These are phyloP conservation scores for Mastigias papua DNA, from an alignment of 30 jellyfish, hydroid and myxozoan species.

Conservation along the genomic window DNA sequence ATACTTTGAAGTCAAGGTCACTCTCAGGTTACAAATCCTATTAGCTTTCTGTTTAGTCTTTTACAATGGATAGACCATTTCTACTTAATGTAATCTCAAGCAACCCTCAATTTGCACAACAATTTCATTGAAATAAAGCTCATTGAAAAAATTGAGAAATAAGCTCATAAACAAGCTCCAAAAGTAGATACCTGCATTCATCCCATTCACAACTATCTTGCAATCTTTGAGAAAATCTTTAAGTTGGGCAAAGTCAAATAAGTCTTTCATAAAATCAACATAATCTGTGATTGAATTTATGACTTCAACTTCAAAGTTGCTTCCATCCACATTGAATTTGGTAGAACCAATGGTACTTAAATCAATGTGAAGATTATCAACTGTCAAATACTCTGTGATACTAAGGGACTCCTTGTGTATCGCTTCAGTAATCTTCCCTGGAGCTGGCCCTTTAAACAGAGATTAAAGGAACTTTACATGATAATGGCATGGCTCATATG, in stretches of 20 bases:
- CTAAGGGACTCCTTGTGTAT: constrained; percentile 59
- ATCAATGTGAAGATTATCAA: constrained; percentile 61
- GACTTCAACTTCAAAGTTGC: constrained; percentile 71
- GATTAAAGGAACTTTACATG: too few relatives aligned
- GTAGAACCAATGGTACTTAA: constrained; percentile 35
- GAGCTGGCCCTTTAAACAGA: constrained; percentile 89
- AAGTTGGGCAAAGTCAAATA: constrained; percentile 77
- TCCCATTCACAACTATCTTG: constrained; percentile 80
- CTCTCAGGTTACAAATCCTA: too few relatives aligned
- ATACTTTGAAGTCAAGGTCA: too few relatives aligned
- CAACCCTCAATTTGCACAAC: too few relatives aligned
- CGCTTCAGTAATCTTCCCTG: constrained; percentile 75
- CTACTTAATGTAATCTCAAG: too few relatives aligned
- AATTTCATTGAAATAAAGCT: background rate
- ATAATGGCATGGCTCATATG: too few relatives aligned
- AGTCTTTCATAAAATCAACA: constrained; percentile 79
- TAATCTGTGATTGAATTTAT: constrained; percentile 86
- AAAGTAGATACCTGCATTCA: constrained; percentile 86
- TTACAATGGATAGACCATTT: too few relatives aligned
- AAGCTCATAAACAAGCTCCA: too few relatives aligned
- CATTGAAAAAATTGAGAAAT: too few relatives aligned
- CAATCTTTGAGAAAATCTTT: constrained; percentile 52
- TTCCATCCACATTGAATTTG: constrained; percentile 56
- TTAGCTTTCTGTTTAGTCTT: too few relatives aligned
- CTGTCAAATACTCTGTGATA: constrained; percentile 55